Base-by-base conservation (phyloP, 1,140 invertebrate genomes). In the Chrysoperla carnea region DNA sequence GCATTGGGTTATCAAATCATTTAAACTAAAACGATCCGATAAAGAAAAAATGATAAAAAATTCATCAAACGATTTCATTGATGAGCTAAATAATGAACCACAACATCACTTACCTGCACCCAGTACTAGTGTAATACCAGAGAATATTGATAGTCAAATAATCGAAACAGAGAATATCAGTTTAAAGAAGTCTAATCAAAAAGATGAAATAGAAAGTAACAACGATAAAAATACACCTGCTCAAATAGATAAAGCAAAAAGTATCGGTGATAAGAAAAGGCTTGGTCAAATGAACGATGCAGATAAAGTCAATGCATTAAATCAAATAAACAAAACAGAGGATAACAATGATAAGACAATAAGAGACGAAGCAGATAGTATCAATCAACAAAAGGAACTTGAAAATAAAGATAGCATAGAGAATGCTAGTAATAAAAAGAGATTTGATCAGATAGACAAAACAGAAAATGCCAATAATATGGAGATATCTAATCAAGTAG, bases 1-100 rank as follows among this genome's bases (percentile, higher is more conserved):
- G 44, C 59, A 66, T 0, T 80, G 76, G 76, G 46, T 77, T 6
- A 65, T 75, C 37, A 61, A 69, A 44, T 70, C 72, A 0, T 72
- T 65, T 41, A 64, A 65, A 48, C 63, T 73, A 36, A 50, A 57
- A 38, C 55, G 63, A 1, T 50, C 63, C 1, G 62, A 68, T 31
- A 56, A 54, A 46, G 69, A 71, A 46, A 47, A 9, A 15, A 14
- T 41, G 7, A 11, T 39, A 4, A n/a, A 41, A 41, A 14, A 41
- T 15, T 13, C 29, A 17, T 23, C 17, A 33, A 33, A 9, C 6
- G 31, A 33, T 33, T 11, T 33, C 4, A 33, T 33, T 33, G n/a
- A 33, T 33, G 39, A 40, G 36, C 12, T 12, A 37, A 14, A 14
- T 31, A 31, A 31, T 31, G 31, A 33, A 33, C 17, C 2, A 23